Conservation (phyloP, 2,797 vertebrate genomes). For the Scyliorhinus canicula region DNA sequence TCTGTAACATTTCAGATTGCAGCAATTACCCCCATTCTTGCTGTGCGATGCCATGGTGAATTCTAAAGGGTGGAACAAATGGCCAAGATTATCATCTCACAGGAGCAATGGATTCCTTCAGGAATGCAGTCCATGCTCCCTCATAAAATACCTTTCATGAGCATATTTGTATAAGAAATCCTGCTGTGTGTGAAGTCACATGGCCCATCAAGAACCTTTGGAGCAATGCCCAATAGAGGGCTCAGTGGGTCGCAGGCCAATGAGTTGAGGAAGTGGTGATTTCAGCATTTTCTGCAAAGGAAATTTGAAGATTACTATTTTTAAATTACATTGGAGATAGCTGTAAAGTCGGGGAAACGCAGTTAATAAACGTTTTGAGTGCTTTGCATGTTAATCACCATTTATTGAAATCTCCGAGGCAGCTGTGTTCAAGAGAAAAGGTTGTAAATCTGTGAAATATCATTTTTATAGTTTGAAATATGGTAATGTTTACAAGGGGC, state of each 20-base stretch:
- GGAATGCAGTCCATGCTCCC: background rate
- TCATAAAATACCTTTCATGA: constrained; percentile 14
- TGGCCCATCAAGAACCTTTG: background rate
- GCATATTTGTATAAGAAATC: background rate
- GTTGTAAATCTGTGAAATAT: background rate
- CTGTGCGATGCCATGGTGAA: background rate
- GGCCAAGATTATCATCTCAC: background rate
- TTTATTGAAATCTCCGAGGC: background rate
- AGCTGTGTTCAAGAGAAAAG: background rate
- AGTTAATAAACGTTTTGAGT: background rate
- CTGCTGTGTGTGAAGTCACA: background rate
- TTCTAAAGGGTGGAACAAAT: background rate
- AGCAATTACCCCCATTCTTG: background rate
- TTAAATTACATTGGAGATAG: background rate
- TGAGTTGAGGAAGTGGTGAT: background rate
- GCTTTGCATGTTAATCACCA: background rate
- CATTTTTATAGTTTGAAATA: background rate
- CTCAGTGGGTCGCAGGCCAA: background rate
- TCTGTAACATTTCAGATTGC: background rate
- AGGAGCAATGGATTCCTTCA: background rate
- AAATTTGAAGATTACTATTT: background rate
- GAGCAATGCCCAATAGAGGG: background rate
- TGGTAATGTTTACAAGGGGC: background rate
- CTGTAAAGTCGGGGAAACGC: background rate
- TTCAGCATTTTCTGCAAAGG: background rate